phyloP scores from a whole-genome alignment of 2,888 invertebrate genomes.

The Deroplatys truncata region DNA sequence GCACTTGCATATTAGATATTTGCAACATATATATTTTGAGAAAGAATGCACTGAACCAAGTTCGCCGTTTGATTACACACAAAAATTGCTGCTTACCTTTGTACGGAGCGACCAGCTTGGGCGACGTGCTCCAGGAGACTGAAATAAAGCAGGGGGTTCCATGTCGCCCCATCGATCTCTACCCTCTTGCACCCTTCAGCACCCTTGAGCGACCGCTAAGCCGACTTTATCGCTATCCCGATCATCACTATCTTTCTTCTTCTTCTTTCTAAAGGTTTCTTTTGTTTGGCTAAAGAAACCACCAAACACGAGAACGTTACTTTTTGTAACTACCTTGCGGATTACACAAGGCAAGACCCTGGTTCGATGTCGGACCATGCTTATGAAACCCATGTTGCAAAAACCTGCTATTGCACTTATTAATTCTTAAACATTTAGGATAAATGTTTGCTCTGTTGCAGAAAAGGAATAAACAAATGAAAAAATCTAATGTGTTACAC shows the following conservation, averaged over 20 bases:
- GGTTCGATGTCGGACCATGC: no score
- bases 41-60: no score
- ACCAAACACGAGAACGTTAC: background rate
- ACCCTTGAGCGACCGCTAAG: background rate
- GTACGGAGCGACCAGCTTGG: background rate
- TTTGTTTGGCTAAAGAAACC: background rate
- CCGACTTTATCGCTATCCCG: background rate
- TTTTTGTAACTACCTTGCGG: no score
- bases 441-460: no score
- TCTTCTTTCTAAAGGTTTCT: background rate
- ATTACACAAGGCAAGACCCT: background rate
- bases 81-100: background rate
- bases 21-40: no score
- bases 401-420: no score
- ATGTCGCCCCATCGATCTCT: background rate
- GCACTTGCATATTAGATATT: no score
- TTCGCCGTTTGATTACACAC: no score
- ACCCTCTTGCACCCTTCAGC: background rate
- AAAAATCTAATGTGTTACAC: no score
- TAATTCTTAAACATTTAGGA: no score
- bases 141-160: background rate
- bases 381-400: no score
- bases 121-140: background rate
- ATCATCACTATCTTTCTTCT: background rate
- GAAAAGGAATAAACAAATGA: no score